Base-by-base conservation (phyloP, 2,888 invertebrate species). In the Epinotia brunnichana region DNA sequence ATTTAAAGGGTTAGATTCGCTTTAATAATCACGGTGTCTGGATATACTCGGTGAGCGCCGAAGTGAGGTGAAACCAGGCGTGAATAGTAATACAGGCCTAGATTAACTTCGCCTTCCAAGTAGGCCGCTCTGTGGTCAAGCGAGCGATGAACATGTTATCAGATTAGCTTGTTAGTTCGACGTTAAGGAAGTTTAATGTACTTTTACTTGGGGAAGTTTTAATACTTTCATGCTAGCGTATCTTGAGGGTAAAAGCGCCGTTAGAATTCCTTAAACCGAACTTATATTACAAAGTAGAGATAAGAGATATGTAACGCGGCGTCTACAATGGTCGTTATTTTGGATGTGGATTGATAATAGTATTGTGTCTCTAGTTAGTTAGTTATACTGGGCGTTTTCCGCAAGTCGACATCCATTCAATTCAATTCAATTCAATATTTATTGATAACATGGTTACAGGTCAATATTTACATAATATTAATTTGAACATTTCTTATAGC, bases 191-290 rank as follows among this genome's bases (percentile, higher is more conserved):
- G 53, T 63, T 63, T 53, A 63, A 63, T 54, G 64, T 54, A 53
- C 53, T 64, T 63, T 48, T 62, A 48, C 63, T 53, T 13, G 21
- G 13, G 19, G 41, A 54, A 64, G 53, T 64, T 64, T 39, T 64
- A 54, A 64, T 54, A 64, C 53, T 64, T 64, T 39, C 64, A 64
- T 19, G 64, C 29, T 51, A 17, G 35, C 29, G 86, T 61, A 61
- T 41, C 62, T 62, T 62, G 11, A n/a, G 48, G 48, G n/a, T 61
- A 2, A 29, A 24, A 62, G 24, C 48, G 24, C 7, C 9, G 15
- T 44, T 13, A 44, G n/a, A 44, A 44, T 15, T 15, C 44, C 7
- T 48, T 44, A 44, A 48, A n/a, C 48, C 48, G n/a, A 48, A 48
- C 48, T 15, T 48, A 48, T 48, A 48, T 48, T 48, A 48, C 48